Evolutionary conservation across 1,140 invertebrate genomes (phyloP).

Genomic region (Antheraea mylitta): DNA sequence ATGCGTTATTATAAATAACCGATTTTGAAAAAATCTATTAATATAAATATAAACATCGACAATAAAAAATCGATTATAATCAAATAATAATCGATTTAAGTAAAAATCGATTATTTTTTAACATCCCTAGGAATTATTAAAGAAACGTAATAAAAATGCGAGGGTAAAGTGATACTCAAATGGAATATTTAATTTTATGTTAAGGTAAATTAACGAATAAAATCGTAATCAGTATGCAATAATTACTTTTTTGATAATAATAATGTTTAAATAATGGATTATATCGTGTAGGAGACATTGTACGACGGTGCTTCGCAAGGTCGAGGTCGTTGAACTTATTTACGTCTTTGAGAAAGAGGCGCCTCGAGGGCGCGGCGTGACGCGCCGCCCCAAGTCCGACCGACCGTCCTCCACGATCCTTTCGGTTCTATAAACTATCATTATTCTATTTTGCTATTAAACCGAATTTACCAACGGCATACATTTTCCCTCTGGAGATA

Average conservation of each 20-base stretch:
- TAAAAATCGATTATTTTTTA: no score
- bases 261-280: conserved; percentile 15
- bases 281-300: neutral
- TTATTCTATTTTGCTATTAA: neutral
- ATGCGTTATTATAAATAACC: no score
- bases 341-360: conserved; percentile 51
- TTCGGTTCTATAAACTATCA: conserved; percentile 9
- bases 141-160: neutral
- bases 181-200: neutral
- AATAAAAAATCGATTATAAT: no score
- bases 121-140: no score
- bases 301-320: conserved; percentile 43
- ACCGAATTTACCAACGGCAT: no score
- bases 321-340: conserved; percentile 62
- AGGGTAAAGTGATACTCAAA: neutral
- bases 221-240: neutral
- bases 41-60: no score
- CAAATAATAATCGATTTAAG: no score
- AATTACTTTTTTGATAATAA: neutral
- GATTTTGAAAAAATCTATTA: no score
- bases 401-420: conserved; percentile 10
- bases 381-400: conserved; percentile 7
- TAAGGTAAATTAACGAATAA: neutral
- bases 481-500: no score
- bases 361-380: conserved; percentile 23